These are phyloP conservation scores for Caenorhabditis sp. DNA, from an alignment of 2,888 invertebrate genomes.

Conservation along the genomic window DNA sequence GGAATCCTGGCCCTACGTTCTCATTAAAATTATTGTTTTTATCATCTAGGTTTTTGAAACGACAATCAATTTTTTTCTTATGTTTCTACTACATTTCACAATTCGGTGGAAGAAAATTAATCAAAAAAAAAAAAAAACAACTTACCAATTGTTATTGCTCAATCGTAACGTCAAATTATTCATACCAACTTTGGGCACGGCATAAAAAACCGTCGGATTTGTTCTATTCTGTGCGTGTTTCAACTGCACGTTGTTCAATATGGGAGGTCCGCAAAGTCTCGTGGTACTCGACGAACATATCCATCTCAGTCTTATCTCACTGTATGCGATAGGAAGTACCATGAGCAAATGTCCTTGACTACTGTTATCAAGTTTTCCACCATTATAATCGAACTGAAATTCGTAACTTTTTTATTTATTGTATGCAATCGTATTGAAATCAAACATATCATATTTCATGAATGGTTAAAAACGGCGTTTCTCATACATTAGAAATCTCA, in stretches of 20 bases:
- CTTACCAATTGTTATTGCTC: constrained; percentile 4
- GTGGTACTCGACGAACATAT: neutral
- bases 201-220: constrained; percentile 3
- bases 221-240: neutral
- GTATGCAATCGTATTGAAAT: neutral
- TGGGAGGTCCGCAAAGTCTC: neutral
- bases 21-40: too few species aligned
- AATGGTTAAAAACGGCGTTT: too few species aligned
- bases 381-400: constrained; percentile 4
- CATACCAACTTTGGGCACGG: neutral
- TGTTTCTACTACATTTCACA: too few species aligned
- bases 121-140: neutral
- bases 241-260: neutral
- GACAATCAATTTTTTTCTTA: too few species aligned
- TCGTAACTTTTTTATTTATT: neutral
- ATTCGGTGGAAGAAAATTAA: too few species aligned
- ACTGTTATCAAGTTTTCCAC: neutral
- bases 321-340: neutral
- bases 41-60: neutral
- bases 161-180: neutral
- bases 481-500: too few species aligned
- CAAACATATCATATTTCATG: too few species aligned
- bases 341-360: neutral
- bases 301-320: neutral
- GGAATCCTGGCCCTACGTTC: too few species aligned